A percentile compares a stretch with the other conserved stretches of the same genome.
These are phyloP conservation scores for Caenorhabditis inopinata DNA, from an alignment of 1,140 invertebrate species.

Conservation along the genomic window DNA sequence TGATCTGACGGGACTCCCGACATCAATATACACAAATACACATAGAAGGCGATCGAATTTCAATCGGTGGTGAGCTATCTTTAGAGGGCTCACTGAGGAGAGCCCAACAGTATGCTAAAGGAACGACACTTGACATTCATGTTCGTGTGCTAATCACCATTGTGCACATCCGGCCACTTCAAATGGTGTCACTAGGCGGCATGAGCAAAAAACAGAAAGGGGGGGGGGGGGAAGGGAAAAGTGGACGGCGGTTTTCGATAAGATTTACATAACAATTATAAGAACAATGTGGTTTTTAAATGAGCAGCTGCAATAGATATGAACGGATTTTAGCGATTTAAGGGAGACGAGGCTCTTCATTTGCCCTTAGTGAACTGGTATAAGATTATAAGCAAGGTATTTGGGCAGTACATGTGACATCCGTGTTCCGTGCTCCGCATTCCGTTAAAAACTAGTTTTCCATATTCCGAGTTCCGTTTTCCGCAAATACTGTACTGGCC, in stretches of 20 bases:
- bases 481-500: too few relatives aligned
- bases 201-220: background rate
- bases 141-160: slow-evolving; percentile 18
- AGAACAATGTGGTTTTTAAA: background rate
- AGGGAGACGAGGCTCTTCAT: too few relatives aligned
- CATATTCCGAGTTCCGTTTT: too few relatives aligned
- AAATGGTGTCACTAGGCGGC: background rate
- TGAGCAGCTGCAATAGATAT: background rate
- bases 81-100: background rate
- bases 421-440: too few relatives aligned
- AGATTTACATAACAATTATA: slow-evolving; percentile 14
- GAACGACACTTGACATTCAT: background rate
- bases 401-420: too few relatives aligned
- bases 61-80: slow-evolving; percentile 15
- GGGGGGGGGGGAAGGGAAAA: background rate
- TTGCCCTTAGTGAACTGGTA: too few relatives aligned
- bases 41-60: background rate
- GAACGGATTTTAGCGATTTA: too few relatives aligned
- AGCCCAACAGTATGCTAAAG: background rate
- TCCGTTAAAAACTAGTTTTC: too few relatives aligned
- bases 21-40: background rate
- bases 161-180: slow-evolving; percentile 19
- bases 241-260: too few relatives aligned
- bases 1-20: slow-evolving; percentile 14
- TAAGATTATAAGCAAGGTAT: too few relatives aligned